Base-by-base conservation (phyloP, 2,888 invertebrate genomes). In the Lasioglossum vierecki region DNA sequence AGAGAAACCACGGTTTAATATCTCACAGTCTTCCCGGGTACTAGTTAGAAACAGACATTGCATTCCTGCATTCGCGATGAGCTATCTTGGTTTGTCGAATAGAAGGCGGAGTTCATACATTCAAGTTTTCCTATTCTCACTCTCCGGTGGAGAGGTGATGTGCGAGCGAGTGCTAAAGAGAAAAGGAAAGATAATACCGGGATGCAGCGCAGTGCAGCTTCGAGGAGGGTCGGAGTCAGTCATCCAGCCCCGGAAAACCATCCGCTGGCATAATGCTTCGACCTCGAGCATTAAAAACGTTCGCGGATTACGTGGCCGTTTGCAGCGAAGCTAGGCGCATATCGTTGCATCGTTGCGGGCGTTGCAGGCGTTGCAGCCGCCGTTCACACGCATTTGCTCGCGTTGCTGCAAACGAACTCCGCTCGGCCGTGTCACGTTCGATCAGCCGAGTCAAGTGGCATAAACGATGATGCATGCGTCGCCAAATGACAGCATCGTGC, bases 1-100 rank as follows among this genome's bases (percentile, higher is more conserved):
- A n/a, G 39, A 6, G 79, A 35, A 44, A 80, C 83, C 79, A 86
- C 86, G 92, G 87, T 93, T 93, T 92, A 93, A 93, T 93, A 93
- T 93, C 91, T 90, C 89, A 88, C 86, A 86, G 82, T 84, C 85
- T 86, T 85, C 84, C 85, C 88, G 89, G 85, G 88, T 81, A 57
- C 88, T 88, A 88, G 91, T 91, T 92, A 90, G 91, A 90, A 66
- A 91, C 92, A 85, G 88, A 89, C 82, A 88, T 90, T 84, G 91
- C 90, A 89, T 92, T 92, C 92, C 91, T 92, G 93, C 91, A 92
- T 93, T 81, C 79, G 84, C 89, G 92, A 93, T 91, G 92, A 93
- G 91, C 88, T 92, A 86, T 89, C 88, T 88, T 82, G 85, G 85
- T 76, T 78, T 85, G 63, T 74, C 77, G 84, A 80, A 86, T 71